These are phyloP conservation scores for Varroa destructor DNA, from an alignment of 1,140 invertebrate genomes.

Conservation along the genomic window DNA sequence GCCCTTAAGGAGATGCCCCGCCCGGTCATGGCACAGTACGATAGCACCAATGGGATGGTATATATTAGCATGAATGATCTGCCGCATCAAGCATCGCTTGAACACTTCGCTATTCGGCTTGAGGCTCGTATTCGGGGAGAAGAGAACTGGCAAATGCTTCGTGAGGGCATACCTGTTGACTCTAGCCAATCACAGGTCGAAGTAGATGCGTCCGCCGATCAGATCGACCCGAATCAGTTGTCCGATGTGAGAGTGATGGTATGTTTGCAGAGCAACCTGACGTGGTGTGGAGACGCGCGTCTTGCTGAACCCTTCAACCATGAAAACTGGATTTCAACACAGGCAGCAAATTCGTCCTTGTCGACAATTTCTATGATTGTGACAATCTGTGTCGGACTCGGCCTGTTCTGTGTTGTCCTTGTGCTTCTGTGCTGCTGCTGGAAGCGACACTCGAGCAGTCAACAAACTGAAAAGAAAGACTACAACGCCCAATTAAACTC, in stretches of 20 bases:
- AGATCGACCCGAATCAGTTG: constrained; percentile 31
- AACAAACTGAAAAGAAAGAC: constrained; percentile 17
- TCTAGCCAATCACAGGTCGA: constrained; percentile 41
- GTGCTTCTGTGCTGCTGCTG: constrained; percentile 3
- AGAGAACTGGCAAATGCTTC: constrained; percentile 32
- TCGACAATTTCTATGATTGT: constrained; percentile 18
- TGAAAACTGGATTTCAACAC: constrained; percentile 26
- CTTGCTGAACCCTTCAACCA: constrained; percentile 33
- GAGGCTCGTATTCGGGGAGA: constrained; percentile 31
- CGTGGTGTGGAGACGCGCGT: constrained; percentile 57
- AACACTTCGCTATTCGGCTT: constrained; percentile 30
- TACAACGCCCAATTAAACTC: constrained; percentile 55
- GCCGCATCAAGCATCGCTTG: constrained; percentile 7
- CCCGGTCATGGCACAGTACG: constrained; percentile 54
- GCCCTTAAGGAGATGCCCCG: constrained; percentile 46
- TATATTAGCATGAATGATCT: constrained; percentile 54
- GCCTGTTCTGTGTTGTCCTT: constrained; percentile 13
- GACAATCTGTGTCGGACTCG: constrained; percentile 17
- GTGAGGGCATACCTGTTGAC: constrained; percentile 32
- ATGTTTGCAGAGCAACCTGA: constrained; percentile 58
- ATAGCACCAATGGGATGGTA: constrained; percentile 47
- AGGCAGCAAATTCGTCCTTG: constrained; percentile 10
- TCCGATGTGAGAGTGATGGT: constrained; percentile 55
- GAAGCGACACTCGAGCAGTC: constrained; percentile 26
- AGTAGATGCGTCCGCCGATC: constrained; percentile 36